A percentile compares a stretch with the other conserved stretches of the same genome.
Evolutionary conservation across 2,797 vertebrate species (phyloP).

Genomic region (Alfaro cultratus): DNA sequence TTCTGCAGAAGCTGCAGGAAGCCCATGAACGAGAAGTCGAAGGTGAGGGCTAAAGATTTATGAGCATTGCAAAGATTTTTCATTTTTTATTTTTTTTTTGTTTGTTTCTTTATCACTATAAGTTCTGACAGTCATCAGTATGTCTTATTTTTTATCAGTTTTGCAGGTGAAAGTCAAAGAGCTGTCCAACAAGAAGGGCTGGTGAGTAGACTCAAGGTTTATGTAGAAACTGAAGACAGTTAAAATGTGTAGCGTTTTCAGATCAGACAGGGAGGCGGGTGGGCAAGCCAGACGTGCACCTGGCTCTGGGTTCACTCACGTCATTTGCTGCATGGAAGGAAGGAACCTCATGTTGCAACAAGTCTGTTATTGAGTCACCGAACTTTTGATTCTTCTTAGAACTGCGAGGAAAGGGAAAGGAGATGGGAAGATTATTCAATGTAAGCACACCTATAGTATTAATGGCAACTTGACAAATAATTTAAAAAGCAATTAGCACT

Average conservation of each 20-base stretch:
- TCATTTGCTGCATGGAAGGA: neutral
- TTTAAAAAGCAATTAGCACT: neutral
- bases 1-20: conserved; percentile 88
- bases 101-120: neutral
- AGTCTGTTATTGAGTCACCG: conserved; percentile 35
- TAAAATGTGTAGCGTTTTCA: neutral
- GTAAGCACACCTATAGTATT: neutral
- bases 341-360: conserved; percentile 54
- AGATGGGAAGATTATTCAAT: neutral
- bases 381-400: conserved; percentile 12
- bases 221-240: neutral
- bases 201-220: conserved; percentile 80
- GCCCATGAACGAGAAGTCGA: conserved; percentile 90
- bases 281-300: conserved; percentile 24
- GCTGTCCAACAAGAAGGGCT: conserved; percentile 90
- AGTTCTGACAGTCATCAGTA: neutral
- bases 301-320: neutral
- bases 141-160: conserved; percentile 68
- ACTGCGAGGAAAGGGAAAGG: neutral
- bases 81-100: no score
- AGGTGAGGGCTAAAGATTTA: conserved; percentile 56
- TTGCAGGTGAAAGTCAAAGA: conserved; percentile 91
- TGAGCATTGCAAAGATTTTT: neutral
- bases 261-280: neutral
- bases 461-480: neutral